phyloP scores from a whole-genome alignment of 2,797 vertebrate genomes.

The Naso thynnoides region DNA sequence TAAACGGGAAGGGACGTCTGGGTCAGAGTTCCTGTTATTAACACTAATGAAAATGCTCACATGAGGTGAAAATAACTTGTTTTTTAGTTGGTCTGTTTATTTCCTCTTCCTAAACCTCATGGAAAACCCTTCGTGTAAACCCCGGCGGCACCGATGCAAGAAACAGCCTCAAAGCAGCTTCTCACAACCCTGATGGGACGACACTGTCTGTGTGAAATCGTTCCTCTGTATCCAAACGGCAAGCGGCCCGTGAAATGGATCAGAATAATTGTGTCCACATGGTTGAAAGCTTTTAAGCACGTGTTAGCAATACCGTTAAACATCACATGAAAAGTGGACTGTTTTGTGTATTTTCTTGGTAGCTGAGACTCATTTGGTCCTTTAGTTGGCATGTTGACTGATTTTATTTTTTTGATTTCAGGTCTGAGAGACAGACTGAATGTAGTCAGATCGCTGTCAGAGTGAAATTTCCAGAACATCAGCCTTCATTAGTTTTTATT shows the following conservation, averaged over 20 bases:
- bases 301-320: not conserved
- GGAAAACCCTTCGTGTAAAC: conserved; percentile 26
- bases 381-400: not conserved
- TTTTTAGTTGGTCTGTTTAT: not conserved
- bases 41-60: not conserved
- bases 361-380: not conserved
- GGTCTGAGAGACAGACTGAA: not conserved
- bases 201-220: conserved; percentile 33
- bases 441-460: not conserved
- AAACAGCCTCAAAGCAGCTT: conserved; percentile 37
- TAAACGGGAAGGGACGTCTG: not conserved
- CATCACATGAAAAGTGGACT: not conserved
- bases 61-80: not conserved
- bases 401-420: not conserved
- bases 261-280: conserved; percentile 46
- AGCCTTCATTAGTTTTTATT: not conserved
- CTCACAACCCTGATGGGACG: conserved; percentile 47
- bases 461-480: not conserved
- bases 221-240: conserved; percentile 40
- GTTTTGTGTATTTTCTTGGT: not conserved
- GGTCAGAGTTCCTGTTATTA: not conserved
- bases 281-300: conserved; percentile 24
- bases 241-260: conserved; percentile 58
- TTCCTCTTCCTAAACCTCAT: not conserved
- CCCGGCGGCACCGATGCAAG: conserved; percentile 40